Evolutionary conservation across 2,888 invertebrate genomes (phyloP), one percentile per base, ranked within the genome.

Genomic region (Tipula vernalis): DNA sequence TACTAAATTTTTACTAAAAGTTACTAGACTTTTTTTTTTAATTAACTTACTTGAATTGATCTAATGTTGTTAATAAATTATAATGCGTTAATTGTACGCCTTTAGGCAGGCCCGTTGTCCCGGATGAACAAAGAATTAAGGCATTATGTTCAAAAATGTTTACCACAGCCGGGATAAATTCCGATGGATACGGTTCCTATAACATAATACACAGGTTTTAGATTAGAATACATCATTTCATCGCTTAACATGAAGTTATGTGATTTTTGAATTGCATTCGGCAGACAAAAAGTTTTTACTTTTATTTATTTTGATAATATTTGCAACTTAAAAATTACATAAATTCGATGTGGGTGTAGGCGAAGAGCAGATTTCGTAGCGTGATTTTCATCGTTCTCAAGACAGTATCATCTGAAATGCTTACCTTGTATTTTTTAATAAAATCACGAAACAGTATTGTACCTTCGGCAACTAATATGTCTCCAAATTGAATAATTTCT

Each of bases 91-190:
- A 91, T 93, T 94, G 94, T 0, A 96, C 96, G 36, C 96, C 96
- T 90, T 96, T 96, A 0, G 96, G 95, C 87, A 96, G 89, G 0
- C 96, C 96, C 0, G 95, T 95, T 0, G 96, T 96, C n/a, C 96
- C 96, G 0, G 96, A 96, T 0, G 96, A 96, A 90, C 95, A 96
- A 88, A 96, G 94, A 88, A 96, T 93, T 0, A 94, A 92, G 0
- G 94, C 91, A 1, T 94, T 92, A 89, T 95, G 94, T n/a, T 94
- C 92, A 1, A 90, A 89, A 5, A 93, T 92, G 89, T 95, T 93
- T 36, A 36, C 57, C 6, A 10, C n/a, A 8, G 41, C 36, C 1
- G 36, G 39, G 5, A 10, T 71, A 6, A 71, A 86, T 8, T 88
- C 87, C 0, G 51, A n/a, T 15, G 51, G 51, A 10, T 39, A 3